Conservation (phyloP, 2,888 invertebrate species). For the Idaea biselata region DNA sequence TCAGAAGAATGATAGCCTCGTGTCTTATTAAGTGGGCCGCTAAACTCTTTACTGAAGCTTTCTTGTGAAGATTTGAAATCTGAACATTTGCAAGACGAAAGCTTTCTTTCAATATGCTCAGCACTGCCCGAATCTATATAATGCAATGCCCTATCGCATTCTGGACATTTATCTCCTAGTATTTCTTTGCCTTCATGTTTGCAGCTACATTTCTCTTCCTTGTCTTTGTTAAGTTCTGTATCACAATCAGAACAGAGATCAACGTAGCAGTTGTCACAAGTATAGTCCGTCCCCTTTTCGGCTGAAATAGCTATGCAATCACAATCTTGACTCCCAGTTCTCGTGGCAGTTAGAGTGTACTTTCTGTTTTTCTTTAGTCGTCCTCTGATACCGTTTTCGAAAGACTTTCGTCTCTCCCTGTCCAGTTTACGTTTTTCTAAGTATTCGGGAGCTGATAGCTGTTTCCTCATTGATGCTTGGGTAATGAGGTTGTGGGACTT, state of each 20-base stretch:
- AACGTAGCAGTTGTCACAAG: slow-evolving; percentile 69
- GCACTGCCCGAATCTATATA: slow-evolving; percentile 68
- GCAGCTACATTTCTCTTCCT: slow-evolving; percentile 58
- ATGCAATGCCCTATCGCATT: slow-evolving; percentile 67
- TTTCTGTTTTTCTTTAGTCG: slow-evolving; percentile 82
- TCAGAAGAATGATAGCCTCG: slow-evolving; percentile 73
- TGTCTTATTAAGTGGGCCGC: slow-evolving; percentile 58
- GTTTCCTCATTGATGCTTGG: slow-evolving; percentile 84
- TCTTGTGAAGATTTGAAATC: slow-evolving; percentile 75
- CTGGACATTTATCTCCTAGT: slow-evolving; percentile 61
- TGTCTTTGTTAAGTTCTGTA: slow-evolving; percentile 55
- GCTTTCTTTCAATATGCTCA: slow-evolving; percentile 64
- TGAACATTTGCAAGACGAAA: slow-evolving; percentile 60
- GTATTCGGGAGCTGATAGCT: slow-evolving; percentile 93
- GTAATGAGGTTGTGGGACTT: slow-evolving; percentile 78
- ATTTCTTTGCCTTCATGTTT: slow-evolving; percentile 44
- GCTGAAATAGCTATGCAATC: slow-evolving; percentile 64
- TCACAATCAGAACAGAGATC: slow-evolving; percentile 74
- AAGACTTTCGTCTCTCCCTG: slow-evolving; percentile 83
- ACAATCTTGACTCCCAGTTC: slow-evolving; percentile 56
- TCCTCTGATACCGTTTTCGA: slow-evolving; percentile 80
- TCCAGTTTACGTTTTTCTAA: slow-evolving; percentile 91
- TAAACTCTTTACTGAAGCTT: slow-evolving; percentile 66
- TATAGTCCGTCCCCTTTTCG: slow-evolving; percentile 69
- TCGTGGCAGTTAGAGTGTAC: slow-evolving; percentile 52